Base-by-base conservation (phyloP, 2,888 invertebrate species). In the Luffia ferchaultella region DNA sequence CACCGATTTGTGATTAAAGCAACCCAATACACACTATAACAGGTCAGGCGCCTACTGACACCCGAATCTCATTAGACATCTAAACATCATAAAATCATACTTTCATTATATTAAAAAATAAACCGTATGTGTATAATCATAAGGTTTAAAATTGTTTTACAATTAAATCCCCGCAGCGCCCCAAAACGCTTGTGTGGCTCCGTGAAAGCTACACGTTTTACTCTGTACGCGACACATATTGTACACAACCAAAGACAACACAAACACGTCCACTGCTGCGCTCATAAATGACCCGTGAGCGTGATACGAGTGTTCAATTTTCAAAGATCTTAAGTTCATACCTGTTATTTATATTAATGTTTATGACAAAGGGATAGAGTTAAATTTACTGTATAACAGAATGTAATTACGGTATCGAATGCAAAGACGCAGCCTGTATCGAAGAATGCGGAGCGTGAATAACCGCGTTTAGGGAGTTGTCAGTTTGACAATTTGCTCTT, bases 21-120 rank as follows among this genome's bases (percentile, higher is more conserved):
- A 79, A 75, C 79, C 79, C 76, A 80, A 82, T 80, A 79, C 79
- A 82, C 78, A 82, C 80, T 82, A 78, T 78, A 80, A 82, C 82
- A 78, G 79, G 79, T 79, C 82, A 78, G 73, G 74, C 79, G 72
- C 70, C 76, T 77, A 73, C 79, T 72, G 68, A 75, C 77, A 75
- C 73, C 73, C 67, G 63, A 66, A 58, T 60, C 62, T 43, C 18
- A 19, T n/a, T 20, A n/a, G 20, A 49, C 17, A 42, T 16, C 64
- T 59, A 57, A 62, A 69, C 30, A 70, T 65, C 64, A 64, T 61
- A 54, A 51, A 55, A 63, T 60, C 58, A 54, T 48, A 56, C 60
- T 50, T n/a, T 51, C 49, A 49, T n/a, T 2, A 15, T 5, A 51
- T 42, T 5, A 41, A 1, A 67, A 66, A 63, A 48, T 20, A 16